Base-by-base conservation (phyloP, 2,888 invertebrate species). In the Neoitamus cyanurus region DNA sequence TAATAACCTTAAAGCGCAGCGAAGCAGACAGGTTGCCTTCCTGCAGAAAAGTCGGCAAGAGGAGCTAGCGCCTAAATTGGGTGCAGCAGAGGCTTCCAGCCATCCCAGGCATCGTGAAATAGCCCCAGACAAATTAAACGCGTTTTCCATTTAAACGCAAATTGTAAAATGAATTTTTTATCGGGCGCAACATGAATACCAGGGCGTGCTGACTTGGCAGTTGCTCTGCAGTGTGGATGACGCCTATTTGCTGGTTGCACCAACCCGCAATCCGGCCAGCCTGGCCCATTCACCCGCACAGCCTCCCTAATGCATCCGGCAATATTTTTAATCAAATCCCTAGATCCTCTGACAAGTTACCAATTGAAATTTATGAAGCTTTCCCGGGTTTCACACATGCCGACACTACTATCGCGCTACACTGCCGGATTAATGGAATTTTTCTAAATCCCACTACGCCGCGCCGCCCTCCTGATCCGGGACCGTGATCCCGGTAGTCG, bases 281-380 rank as follows among this genome's bases (percentile, higher is more conserved):
- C n/a, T n/a, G n/a, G n/a, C 11, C 13, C 42, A 42, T 15, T 15
- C 48, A 48, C 7, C 6, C 58, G 13, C 42, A 42, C 42, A 42
- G n/a, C 20, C 28, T 34, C 28, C 36, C 13, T 37, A 42, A 75
- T 75, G 75, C 75, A 75, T 75, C 42, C 28, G 75, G 46, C 46
- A 42, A 42, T 42, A 42, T 75, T 75, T 75, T 75, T 75, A 75
- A 75, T 75, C 75, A 75, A 75, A 75, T 75, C 75, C 75, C 75
- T 42, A 42, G 75, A 75, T 75, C 75, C 75, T 42, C 46, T 75
- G 75, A 75, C 75, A 75, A 75, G 75, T 75, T 75, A 75, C 42
- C 75, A 75, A 75, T 75, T 75, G 75, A 75, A 75, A 75, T 75
- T 75, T 75, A 75, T 75, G 75, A 75, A 75, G 75, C n/a, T 42